phyloP scores from a whole-genome alignment of 2,888 invertebrate species.

The Atethmia centrago region DNA sequence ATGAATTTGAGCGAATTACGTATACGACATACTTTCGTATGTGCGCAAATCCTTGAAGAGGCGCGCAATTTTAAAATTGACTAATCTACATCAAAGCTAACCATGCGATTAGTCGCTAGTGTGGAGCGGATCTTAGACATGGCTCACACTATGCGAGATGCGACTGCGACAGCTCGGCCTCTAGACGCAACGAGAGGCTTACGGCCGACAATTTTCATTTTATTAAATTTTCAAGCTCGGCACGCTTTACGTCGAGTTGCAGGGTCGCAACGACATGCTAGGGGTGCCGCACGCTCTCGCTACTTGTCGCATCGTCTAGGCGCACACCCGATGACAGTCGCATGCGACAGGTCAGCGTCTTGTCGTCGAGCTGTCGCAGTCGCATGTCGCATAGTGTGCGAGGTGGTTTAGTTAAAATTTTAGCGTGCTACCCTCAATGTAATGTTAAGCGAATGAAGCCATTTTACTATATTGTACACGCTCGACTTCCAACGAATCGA shows the following conservation, averaged over 20 bases:
- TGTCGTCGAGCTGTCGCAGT: not conserved
- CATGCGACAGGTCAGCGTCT: not conserved
- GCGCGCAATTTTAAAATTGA: conserved; percentile 17
- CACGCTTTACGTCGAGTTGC: not conserved
- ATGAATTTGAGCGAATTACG: not conserved
- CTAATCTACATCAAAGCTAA: not conserved
- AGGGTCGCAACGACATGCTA: no score
- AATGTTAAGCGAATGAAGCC: conserved; percentile 83
- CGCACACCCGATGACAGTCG: not conserved
- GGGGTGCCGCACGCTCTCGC: not conserved
- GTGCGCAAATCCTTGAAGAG: not conserved
- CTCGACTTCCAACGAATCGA: conserved; percentile 58
- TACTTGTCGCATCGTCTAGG: not conserved
- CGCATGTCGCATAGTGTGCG: not conserved
- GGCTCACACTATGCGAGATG: not conserved
- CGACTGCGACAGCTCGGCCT: not conserved
- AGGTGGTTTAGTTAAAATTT: conserved; percentile 29
- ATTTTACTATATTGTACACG: conserved; percentile 56
- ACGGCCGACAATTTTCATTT: not conserved
- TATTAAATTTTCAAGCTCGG: not conserved
- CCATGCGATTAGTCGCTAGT: conserved; percentile 35
- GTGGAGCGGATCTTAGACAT: conserved; percentile 27
- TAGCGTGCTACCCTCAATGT: conserved; percentile 57
- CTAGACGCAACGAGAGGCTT: not conserved
- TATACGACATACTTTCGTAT: not conserved